These are phyloP conservation scores for Campoletis sonorensis DNA, from an alignment of 1,140 invertebrate species.

Conservation along the genomic window DNA sequence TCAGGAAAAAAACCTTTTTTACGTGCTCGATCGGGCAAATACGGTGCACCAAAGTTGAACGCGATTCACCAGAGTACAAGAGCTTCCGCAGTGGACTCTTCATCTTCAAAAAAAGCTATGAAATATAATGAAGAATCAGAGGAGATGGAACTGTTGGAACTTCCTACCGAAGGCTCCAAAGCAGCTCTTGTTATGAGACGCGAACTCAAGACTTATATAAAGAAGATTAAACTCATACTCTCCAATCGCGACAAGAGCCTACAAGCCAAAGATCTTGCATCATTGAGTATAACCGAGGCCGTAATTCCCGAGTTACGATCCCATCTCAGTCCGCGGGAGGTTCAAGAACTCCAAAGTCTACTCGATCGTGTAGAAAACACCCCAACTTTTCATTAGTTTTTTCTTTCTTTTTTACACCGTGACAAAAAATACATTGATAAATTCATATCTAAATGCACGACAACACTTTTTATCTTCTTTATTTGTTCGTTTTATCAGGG, in stretches of 20 bases:
- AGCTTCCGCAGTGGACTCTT: conserved; percentile 7
- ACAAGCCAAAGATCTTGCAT: conserved; percentile 51
- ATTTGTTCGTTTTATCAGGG: no score
- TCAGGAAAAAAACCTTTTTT: conserved; percentile 10
- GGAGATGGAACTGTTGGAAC: conserved; percentile 22
- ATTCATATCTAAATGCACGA: neutral
- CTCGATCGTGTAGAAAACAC: conserved; percentile 51
- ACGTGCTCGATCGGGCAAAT: conserved; percentile 29
- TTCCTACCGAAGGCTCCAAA: conserved; percentile 56
- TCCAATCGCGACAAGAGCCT: conserved; percentile 42
- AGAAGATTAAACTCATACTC: conserved; percentile 55
- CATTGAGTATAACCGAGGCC: conserved; percentile 58
- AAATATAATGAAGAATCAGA: neutral
- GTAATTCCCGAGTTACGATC: conserved; percentile 54
- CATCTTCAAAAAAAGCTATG: neutral
- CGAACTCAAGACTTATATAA: conserved; percentile 58
- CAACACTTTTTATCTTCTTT: no score
- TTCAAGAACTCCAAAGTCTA: conserved; percentile 54
- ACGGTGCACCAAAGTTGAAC: conserved; percentile 16
- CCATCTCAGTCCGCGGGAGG: conserved; percentile 49
- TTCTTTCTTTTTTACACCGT: no score
- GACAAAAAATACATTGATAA: neutral
- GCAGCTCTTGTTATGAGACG: conserved; percentile 55
- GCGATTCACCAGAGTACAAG: conserved; percentile 7
- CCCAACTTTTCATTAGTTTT: no score